phyloP scores from a whole-genome alignment of 2,888 invertebrate genomes.

The Diarsia dahlii region DNA sequence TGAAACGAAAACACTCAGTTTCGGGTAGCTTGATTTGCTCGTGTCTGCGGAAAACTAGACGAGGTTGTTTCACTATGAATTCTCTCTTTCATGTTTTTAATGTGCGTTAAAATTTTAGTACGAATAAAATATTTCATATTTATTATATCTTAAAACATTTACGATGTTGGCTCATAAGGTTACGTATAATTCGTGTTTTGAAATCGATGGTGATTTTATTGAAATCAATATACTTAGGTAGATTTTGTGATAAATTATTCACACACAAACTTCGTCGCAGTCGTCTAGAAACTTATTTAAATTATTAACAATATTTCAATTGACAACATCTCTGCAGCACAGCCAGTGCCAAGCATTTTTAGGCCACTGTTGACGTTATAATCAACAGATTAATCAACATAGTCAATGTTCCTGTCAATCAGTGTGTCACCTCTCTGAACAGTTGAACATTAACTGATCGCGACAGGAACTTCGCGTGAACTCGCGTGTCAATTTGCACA shows the following conservation, averaged over 20 bases:
- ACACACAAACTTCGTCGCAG: background rate
- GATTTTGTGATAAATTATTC: slow-evolving; percentile 13
- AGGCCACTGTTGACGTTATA: background rate
- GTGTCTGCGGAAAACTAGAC: slow-evolving; percentile 37
- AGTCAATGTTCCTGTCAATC: slow-evolving; percentile 22
- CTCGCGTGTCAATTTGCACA: slow-evolving; percentile 39
- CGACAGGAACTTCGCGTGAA: slow-evolving; percentile 31
- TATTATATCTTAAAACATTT: slow-evolving; percentile 34
- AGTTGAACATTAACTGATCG: slow-evolving; percentile 24
- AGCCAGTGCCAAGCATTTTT: no score
- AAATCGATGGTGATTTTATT: background rate
- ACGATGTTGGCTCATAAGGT: slow-evolving; percentile 12
- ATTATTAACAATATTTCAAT: background rate
- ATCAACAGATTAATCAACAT: background rate
- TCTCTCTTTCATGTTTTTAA: slow-evolving; percentile 45
- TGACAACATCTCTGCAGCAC: background rate
- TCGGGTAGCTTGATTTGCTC: no score
- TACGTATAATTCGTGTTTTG: slow-evolving; percentile 17
- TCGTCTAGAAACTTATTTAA: background rate
- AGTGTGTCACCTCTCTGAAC: slow-evolving; percentile 32
- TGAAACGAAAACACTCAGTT: no score
- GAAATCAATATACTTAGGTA: slow-evolving; percentile 1
- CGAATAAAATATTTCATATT: slow-evolving; percentile 47
- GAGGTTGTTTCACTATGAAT: slow-evolving; percentile 18
- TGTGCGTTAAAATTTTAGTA: slow-evolving; percentile 27